Conservation (phyloP, 2,888 invertebrate genomes). For the Ceramica pisi region DNA sequence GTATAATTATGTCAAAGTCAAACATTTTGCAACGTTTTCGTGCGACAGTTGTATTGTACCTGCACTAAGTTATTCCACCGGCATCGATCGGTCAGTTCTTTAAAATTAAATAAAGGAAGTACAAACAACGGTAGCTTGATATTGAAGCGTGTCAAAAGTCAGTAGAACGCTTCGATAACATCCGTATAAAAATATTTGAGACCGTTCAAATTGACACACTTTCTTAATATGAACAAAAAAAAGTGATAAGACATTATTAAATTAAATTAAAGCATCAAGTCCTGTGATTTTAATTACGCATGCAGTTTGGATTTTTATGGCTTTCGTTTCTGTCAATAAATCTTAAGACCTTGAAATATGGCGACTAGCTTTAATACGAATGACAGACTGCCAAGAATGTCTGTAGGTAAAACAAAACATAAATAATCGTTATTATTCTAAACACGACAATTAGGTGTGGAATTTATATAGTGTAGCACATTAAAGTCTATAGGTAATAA, state of each 20-base stretch:
- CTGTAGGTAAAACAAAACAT: background rate
- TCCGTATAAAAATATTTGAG: constrained; percentile 24
- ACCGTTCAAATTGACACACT: constrained; percentile 44
- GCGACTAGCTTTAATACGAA: background rate
- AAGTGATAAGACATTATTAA: background rate
- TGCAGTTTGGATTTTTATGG: constrained; percentile 27
- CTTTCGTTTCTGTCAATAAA: constrained; percentile 15
- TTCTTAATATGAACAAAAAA: constrained; percentile 17
- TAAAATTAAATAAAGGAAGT: constrained; percentile 16
- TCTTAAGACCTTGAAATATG: constrained; percentile 7
- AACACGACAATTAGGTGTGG: background rate
- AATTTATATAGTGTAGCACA: background rate
- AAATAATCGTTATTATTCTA: constrained; percentile 32
- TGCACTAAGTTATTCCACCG: background rate
- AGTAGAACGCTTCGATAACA: constrained; percentile 38
- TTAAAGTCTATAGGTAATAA: background rate
- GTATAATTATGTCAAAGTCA: no score
- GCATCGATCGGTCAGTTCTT: background rate
- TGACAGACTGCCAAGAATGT: constrained; percentile 14
- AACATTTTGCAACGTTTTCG: no score
- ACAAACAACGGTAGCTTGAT: constrained; percentile 18
- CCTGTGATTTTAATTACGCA: constrained; percentile 26
- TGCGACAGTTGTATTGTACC: background rate
- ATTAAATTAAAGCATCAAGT: background rate
- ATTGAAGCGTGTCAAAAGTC: constrained; percentile 52